A percentile compares a stretch with the other conserved stretches of the same genome.
Conservation (phyloP, 2,888 invertebrate species). For the Fragum whitleyi region DNA sequence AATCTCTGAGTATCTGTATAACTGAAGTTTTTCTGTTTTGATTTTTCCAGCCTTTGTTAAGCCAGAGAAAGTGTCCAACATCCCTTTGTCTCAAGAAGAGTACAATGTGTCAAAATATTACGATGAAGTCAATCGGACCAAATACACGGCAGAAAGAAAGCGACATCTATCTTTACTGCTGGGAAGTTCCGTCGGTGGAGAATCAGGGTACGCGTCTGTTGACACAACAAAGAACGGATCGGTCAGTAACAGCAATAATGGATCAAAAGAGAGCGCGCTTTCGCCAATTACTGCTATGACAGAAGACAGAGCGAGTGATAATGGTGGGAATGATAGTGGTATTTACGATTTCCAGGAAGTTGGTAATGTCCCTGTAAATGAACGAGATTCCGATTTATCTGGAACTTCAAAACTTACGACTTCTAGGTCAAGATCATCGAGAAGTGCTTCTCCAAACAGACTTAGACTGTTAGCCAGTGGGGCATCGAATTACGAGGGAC, state of each 20-base stretch:
- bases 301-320: slow-evolving; percentile 7
- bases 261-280: slow-evolving; percentile 19
- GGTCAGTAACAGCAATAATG: slow-evolving; percentile 8
- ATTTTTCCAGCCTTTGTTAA: slow-evolving; percentile 69
- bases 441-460: slow-evolving; percentile 4
- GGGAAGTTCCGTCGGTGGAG: slow-evolving; percentile 63
- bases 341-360: slow-evolving; percentile 21
- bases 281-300: slow-evolving; percentile 2
- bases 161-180: slow-evolving; percentile 71
- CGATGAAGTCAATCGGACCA: slow-evolving; percentile 72
- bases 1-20: no score
- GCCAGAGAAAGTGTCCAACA: slow-evolving; percentile 65
- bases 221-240: slow-evolving; percentile 7
- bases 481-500: background rate
- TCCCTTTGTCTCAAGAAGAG: slow-evolving; percentile 58
- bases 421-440: background rate
- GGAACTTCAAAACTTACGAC: background rate
- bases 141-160: slow-evolving; percentile 74
- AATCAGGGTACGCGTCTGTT: slow-evolving; percentile 17
- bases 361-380: background rate
- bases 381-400: background rate
- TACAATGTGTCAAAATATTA: slow-evolving; percentile 72
- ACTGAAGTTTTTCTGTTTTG: no score
- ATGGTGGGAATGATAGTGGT: slow-evolving; percentile 18
- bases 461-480: background rate